Conservation (phyloP, 2,888 invertebrate genomes). For the Agrotis ipsilon region DNA sequence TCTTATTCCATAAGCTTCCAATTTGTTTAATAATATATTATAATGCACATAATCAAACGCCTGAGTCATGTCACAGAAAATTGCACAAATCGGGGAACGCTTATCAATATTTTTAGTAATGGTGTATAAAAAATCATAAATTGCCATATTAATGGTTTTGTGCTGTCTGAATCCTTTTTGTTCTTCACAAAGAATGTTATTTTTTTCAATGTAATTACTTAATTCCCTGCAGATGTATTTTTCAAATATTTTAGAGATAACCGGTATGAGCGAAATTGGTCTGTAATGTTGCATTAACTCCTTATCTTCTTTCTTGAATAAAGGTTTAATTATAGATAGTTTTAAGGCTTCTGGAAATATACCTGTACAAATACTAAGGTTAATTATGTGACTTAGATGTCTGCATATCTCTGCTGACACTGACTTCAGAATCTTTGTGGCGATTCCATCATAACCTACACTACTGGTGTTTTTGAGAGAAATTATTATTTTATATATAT, state of each 20-base stretch:
- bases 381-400: too few species aligned
- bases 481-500: background rate
- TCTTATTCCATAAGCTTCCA: background rate
- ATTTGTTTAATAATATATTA: background rate
- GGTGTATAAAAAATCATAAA: background rate
- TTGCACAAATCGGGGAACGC: background rate
- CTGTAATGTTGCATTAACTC: background rate
- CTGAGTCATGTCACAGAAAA: conserved; percentile 3
- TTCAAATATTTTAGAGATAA: background rate
- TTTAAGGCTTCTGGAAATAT: too few species aligned
- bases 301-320: background rate
- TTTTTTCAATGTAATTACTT: background rate
- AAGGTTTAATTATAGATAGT: too few species aligned
- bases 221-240: background rate
- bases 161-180: background rate
- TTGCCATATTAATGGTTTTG: background rate
- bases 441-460: too few species aligned
- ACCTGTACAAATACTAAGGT: too few species aligned
- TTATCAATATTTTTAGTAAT: background rate
- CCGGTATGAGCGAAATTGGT: background rate
- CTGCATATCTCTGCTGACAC: too few species aligned
- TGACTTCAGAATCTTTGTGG: too few species aligned
- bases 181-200: background rate
- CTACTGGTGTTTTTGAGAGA: too few species aligned
- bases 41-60: conserved; percentile 8